A percentile compares a stretch with the other conserved stretches of the same genome.
phyloP scores from a whole-genome alignment of 23 tunicate genomes.

The Styela clava region DNA sequence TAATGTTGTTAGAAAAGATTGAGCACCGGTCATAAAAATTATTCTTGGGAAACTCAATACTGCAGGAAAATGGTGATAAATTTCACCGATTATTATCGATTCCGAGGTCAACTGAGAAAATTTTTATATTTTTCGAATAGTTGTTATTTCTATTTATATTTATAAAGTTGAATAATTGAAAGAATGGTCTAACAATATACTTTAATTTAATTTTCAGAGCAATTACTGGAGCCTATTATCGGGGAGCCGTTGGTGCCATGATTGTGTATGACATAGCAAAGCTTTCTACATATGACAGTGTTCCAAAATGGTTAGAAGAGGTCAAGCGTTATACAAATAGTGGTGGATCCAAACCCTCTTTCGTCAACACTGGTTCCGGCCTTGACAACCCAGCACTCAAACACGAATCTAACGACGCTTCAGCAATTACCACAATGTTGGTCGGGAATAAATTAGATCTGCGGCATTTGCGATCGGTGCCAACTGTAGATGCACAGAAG shows the following conservation, averaged over 20 bases:
- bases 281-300: conserved; percentile 89
- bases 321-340: conserved; percentile 7
- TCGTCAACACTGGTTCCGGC: background rate
- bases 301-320: conserved; percentile 87
- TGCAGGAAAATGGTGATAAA: too few relatives aligned
- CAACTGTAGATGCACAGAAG: conserved; percentile 37
- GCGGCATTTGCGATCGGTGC: conserved; percentile 51
- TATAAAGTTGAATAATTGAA: too few relatives aligned
- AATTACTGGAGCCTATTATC: conserved; percentile 58
- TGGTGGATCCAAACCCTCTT: background rate
- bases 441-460: conserved; percentile 84
- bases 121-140: too few relatives aligned
- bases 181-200: too few relatives aligned
- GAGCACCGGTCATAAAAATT: too few relatives aligned
- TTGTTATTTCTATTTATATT: too few relatives aligned
- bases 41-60: too few relatives aligned
- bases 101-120: too few relatives aligned
- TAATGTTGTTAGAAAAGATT: too few relatives aligned
- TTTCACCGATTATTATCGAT: too few relatives aligned
- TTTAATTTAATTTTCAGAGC: conserved; percentile 29
- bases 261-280: conserved; percentile 95
- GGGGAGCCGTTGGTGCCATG: conserved; percentile 98
- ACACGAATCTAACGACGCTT: background rate
- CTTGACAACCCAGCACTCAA: background rate
- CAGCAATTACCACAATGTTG: conserved; percentile 45